Percentiles rank a stretch among this genome's conserved stretches.
phyloP scores from a whole-genome alignment of 2,797 vertebrate genomes.

The Nasua narica region DNA sequence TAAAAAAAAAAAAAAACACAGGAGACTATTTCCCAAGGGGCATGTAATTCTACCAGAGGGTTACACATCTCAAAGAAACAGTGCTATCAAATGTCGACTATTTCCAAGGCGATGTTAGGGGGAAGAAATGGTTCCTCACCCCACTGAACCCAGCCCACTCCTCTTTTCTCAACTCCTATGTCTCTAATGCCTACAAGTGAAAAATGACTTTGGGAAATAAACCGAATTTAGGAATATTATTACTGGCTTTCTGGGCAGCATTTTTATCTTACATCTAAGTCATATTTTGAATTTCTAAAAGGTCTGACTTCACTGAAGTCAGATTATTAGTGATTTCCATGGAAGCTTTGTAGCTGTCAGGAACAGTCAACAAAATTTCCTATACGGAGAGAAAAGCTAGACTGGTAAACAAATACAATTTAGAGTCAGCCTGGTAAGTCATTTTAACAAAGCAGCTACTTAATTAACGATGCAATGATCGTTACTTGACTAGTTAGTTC shows the following conservation, averaged over 20 bases:
- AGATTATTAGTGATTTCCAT: conserved; percentile 12
- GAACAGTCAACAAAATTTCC: conserved; percentile 6
- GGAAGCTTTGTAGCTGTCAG: neutral
- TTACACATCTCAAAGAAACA: conserved; percentile 72
- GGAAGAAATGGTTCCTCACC: neutral
- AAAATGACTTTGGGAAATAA: conserved; percentile 72
- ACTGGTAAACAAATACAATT: conserved; percentile 34
- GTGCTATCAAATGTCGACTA: conserved; percentile 71
- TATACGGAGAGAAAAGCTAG: neutral
- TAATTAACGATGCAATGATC: conserved; percentile 53
- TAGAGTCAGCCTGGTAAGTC: conserved; percentile 30
- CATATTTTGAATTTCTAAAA: conserved; percentile 63
- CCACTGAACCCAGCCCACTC: neutral
- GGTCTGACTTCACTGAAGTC: conserved; percentile 54
- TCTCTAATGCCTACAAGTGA: conserved; percentile 4
- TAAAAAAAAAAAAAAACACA: conserved; percentile 68
- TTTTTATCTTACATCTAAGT: conserved; percentile 29
- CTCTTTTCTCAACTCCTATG: conserved; percentile 43
- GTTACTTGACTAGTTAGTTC: conserved; percentile 52
- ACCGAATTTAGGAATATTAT: conserved; percentile 49
- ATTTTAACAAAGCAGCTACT: conserved; percentile 52
- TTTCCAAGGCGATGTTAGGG: conserved; percentile 72
- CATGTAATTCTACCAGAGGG: conserved; percentile 68
- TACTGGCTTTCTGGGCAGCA: neutral
- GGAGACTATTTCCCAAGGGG: conserved; percentile 68